Percentiles rank a stretch among this genome's conserved stretches.
These are phyloP conservation scores for Labia minor DNA, from an alignment of 2,888 invertebrate species.

Conservation along the genomic window DNA sequence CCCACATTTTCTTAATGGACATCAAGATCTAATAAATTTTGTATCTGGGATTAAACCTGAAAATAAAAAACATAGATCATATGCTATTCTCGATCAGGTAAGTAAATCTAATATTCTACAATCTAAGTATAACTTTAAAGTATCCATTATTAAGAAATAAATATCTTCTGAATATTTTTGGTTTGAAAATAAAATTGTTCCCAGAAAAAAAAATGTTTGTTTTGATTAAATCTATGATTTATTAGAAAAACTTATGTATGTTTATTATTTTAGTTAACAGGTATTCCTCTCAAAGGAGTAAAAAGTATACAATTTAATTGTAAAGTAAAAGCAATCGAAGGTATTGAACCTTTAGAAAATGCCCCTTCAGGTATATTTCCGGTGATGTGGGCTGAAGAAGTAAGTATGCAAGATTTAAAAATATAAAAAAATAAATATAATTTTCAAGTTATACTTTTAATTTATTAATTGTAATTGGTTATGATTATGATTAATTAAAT, in stretches of 20 bases:
- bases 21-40: neutral
- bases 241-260: no score
- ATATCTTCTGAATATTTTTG: no score
- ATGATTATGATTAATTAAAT: no score
- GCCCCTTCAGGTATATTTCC: constrained; percentile 48
- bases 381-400: constrained; percentile 49
- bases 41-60: neutral
- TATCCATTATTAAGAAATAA: no score
- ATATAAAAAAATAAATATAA: no score
- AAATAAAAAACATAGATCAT: neutral
- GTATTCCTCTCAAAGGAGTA: constrained; percentile 42
- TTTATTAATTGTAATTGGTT: no score
- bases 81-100: neutral
- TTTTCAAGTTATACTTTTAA: no score
- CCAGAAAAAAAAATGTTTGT: no score
- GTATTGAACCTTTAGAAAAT: constrained; percentile 39
- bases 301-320: constrained; percentile 48
- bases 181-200: no score
- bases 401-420: no score
- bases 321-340: constrained; percentile 38
- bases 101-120: neutral
- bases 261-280: constrained; percentile 44
- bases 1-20: neutral
- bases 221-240: no score
- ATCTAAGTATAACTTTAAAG: no score